Evolutionary conservation across 2,797 vertebrate species (phyloP).

Genomic region (Cirrhinus molitorella): DNA sequence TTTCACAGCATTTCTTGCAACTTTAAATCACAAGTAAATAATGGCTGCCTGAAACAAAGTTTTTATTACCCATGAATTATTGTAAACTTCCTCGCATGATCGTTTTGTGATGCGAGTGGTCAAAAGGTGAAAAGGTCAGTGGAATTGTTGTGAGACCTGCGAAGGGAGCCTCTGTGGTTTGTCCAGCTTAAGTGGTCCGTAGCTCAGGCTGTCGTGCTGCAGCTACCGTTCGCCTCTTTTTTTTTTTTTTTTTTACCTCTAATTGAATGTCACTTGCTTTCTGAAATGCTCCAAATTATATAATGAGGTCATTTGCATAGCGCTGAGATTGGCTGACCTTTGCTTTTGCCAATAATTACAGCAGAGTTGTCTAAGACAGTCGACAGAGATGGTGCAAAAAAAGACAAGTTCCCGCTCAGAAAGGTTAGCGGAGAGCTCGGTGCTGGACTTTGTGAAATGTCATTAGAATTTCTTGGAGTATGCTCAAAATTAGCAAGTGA

Average conservation of each 20-base stretch:
- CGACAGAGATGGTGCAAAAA: conserved; percentile 74
- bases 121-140: conserved; percentile 6
- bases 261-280: conserved; percentile 84
- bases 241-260: conserved; percentile 71
- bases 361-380: conserved; percentile 77
- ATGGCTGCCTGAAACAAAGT: background rate
- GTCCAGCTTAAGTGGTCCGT: background rate
- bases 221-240: conserved; percentile 48
- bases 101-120: background rate
- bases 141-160: conserved; percentile 3
- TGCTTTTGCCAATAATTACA: conserved; percentile 91
- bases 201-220: conserved; percentile 3
- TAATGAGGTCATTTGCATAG: conserved; percentile 89
- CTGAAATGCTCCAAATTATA: conserved; percentile 80
- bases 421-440: conserved; percentile 81
- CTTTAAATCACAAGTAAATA: background rate
- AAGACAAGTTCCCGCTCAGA: conserved; percentile 72
- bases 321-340: conserved; percentile 85
- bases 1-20: background rate
- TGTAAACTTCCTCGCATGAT: background rate
- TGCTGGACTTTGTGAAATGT: conserved; percentile 83
- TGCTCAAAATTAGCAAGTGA: conserved; percentile 73
- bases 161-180: background rate
- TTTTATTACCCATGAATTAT: background rate
- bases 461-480: conserved; percentile 80